Evolutionary conservation across 2,113 vertebrate species (phyloP), one percentile per base, ranked within the genome.

Genomic region (Electrona antarctica): DNA sequence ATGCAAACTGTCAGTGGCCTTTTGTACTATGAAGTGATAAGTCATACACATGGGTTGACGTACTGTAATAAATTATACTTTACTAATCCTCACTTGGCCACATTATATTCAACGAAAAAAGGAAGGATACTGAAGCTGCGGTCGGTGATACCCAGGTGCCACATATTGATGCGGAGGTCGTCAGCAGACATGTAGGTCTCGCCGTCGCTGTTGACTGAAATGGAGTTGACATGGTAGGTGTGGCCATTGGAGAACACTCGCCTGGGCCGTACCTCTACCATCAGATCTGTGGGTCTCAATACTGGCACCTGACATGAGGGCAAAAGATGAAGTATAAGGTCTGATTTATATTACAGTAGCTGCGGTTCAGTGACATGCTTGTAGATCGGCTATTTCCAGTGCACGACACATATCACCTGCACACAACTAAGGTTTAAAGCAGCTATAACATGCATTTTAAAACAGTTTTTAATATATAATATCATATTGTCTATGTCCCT

Each of bases 41-140:
- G 33, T 41, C 33, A 41, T 41, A 41, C 33, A 41, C 33, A 41
- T 41, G 33, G 33, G 33, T 41, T 41, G 5, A 41, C 33, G 3
- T 41, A 41, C 3, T 54, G 10, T 13, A 12, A 12, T 54, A n/a
- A 6, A 7, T 12, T 3, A 6, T 11, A 13, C 57, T 29, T 9
- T 29, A 59, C 9, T 4, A 47, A 56, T 48, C 7, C 50, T 28
- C 45, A 45, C 57, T 29, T 29, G 11, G 29, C 10, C 1, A 14
- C 7, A 15, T 58, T n/a, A 2, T 7, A n/a, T 45, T 12, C 3
- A 10, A 3, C 55, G 14, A 52, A 8, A 60, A 28, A 10, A 0
- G 5, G 33, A 93, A 96, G 95, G 97, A 97, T 97, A 97, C 96
- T 97, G 81, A 97, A 98, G 87, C 97, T 98, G 89, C 97, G 95